A percentile compares a stretch with the other conserved stretches of the same genome.
These are phyloP conservation scores for Popillia japonica DNA, from an alignment of 1,140 invertebrate genomes.

Conservation along the genomic window DNA sequence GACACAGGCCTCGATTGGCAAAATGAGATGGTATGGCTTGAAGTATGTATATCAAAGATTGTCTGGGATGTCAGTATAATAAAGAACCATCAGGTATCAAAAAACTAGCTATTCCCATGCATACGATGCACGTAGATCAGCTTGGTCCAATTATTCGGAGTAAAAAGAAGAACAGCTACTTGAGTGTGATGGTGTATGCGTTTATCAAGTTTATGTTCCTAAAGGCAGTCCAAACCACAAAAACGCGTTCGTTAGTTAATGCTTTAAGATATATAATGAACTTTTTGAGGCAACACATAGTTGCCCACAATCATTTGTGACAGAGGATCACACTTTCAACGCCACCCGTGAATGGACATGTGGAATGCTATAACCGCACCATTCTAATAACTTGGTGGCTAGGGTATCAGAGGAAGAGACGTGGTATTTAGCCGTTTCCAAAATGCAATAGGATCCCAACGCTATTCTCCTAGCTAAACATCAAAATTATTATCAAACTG, in stretches of 20 bases:
- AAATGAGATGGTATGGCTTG: background rate
- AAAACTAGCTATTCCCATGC: background rate
- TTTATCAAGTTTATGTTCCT: slow-evolving; percentile 31
- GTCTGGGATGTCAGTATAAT: background rate
- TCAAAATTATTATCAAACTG: no score
- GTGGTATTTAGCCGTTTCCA: no score
- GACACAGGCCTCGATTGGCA: no score
- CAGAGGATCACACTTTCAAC: slow-evolving; percentile 48
- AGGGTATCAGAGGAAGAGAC: no score
- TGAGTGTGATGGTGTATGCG: background rate
- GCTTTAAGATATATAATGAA: background rate
- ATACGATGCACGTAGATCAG: slow-evolving; percentile 31
- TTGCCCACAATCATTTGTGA: slow-evolving; percentile 34
- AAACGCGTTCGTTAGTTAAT: background rate
- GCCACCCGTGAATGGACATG: slow-evolving; percentile 56
- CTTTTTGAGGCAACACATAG: slow-evolving; percentile 2
- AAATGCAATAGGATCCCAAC: slow-evolving; percentile 42
- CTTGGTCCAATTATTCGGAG: slow-evolving; percentile 21
- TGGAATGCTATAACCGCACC: slow-evolving; percentile 52
- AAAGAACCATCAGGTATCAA: background rate
- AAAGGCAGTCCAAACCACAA: slow-evolving; percentile 5
- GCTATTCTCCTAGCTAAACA: no score
- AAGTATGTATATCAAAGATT: background rate
- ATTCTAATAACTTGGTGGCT: slow-evolving; percentile 45
- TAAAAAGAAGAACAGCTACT: slow-evolving; percentile 15